phyloP scores from a whole-genome alignment of 2,797 vertebrate genomes.

The Neoniphon sammara region DNA sequence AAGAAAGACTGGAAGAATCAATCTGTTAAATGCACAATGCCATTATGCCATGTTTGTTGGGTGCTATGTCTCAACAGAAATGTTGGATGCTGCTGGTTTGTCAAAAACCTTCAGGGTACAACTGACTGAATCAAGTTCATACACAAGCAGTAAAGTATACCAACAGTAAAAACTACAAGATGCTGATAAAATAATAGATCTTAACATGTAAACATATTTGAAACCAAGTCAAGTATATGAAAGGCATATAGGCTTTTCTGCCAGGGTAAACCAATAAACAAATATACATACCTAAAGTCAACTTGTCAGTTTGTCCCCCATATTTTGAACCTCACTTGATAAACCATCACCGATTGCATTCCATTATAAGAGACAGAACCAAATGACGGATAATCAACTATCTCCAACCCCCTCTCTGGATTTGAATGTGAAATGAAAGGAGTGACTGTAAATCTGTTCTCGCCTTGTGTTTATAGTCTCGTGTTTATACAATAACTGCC shows the following conservation, averaged over 20 bases:
- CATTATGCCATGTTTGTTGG: background rate
- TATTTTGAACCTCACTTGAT: no score
- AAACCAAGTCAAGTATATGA: background rate
- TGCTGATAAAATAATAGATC: background rate
- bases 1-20: background rate
- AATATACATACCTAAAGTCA: background rate
- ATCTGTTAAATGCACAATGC: slow-evolving; percentile 12
- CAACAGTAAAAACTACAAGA: background rate
- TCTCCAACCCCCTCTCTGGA: background rate
- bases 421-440: slow-evolving; percentile 12
- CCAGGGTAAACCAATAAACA: background rate
- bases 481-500: slow-evolving; percentile 40
- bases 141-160: no score
- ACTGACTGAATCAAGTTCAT: no score
- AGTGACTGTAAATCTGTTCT: slow-evolving; percentile 16
- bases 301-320: no score
- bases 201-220: background rate
- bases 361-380: background rate
- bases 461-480: slow-evolving; percentile 7
- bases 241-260: no score
- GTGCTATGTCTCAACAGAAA: background rate
- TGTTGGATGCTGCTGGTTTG: no score
- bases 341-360: background rate
- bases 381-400: background rate
- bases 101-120: no score